Percentiles rank a stretch among this genome's conserved stretches.
Evolutionary conservation across 2,113 vertebrate species (phyloP).

Genomic region (Ictalurus furcatus): DNA sequence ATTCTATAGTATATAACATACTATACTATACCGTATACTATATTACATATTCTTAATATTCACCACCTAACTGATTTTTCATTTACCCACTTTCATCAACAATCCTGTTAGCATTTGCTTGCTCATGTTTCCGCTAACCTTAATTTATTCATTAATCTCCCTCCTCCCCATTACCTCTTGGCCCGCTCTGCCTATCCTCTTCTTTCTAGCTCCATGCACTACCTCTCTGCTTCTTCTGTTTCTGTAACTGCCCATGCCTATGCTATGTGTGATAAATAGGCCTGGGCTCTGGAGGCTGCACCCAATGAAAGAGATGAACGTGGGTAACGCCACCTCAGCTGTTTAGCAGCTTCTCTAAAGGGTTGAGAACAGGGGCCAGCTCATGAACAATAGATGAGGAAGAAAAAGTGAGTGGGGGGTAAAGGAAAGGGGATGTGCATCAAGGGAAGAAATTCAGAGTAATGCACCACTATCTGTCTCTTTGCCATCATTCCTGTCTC

Average conservation of each 20-base stretch:
- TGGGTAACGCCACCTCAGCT: constrained; percentile 40
- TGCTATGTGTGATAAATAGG: constrained; percentile 29
- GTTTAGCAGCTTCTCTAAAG: constrained; percentile 25
- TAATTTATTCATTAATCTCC: neutral
- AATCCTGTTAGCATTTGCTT: neutral
- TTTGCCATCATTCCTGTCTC: constrained; percentile 11
- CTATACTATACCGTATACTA: neutral
- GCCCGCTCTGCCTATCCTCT: neutral
- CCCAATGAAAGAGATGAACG: constrained; percentile 32
- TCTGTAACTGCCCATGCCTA: constrained; percentile 16
- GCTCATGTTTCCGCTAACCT: neutral
- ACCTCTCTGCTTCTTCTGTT: neutral
- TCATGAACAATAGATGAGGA: constrained; percentile 19
- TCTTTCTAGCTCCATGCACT: neutral
- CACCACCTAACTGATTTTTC: neutral
- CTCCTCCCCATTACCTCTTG: neutral
- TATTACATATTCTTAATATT: neutral
- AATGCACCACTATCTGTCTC: constrained; percentile 12
- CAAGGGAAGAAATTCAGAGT: constrained; percentile 9
- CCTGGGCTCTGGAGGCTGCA: constrained; percentile 27
- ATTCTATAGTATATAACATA: neutral
- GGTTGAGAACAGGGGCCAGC: neutral
- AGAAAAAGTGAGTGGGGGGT: neutral
- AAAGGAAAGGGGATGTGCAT: neutral
- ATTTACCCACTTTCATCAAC: neutral